Evolutionary conservation across 2,797 vertebrate genomes (phyloP).

Genomic region (Artibeus jamaicensis): DNA sequence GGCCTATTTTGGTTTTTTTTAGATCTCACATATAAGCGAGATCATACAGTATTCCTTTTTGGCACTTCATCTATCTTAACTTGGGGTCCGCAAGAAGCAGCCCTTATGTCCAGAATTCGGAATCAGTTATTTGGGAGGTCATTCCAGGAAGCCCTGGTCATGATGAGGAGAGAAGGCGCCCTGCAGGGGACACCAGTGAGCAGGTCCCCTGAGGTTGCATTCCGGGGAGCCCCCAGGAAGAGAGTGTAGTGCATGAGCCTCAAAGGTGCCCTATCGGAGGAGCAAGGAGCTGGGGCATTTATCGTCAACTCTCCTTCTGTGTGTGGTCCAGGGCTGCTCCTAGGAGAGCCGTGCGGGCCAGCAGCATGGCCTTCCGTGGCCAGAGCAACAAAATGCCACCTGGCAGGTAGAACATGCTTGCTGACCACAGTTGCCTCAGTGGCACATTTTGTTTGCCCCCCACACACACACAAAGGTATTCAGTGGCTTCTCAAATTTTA

Average conservation of each 20-base stretch:
- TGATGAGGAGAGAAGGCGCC: neutral
- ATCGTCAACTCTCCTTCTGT: neutral
- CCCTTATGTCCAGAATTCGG: neutral
- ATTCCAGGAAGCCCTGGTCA: neutral
- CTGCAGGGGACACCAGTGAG: neutral
- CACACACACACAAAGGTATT: neutral
- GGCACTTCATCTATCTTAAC: neutral
- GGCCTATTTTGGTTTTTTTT: neutral
- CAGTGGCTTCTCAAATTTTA: neutral
- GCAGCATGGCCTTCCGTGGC: neutral
- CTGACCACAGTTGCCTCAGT: accelerated
- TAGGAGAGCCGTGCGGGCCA: neutral
- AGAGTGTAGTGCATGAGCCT: accelerated
- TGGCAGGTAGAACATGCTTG: neutral
- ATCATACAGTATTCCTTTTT: neutral
- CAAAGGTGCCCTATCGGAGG: neutral
- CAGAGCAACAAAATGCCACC: neutral
- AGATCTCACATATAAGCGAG: neutral
- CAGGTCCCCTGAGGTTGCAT: accelerated
- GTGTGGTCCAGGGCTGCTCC: neutral
- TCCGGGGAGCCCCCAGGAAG: no score
- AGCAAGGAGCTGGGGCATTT: neutral
- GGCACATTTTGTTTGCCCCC: neutral
- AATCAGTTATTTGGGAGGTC: neutral
- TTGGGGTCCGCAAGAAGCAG: neutral